phyloP scores from a whole-genome alignment of 1,140 invertebrate species.

The Cotesia vestalis region DNA sequence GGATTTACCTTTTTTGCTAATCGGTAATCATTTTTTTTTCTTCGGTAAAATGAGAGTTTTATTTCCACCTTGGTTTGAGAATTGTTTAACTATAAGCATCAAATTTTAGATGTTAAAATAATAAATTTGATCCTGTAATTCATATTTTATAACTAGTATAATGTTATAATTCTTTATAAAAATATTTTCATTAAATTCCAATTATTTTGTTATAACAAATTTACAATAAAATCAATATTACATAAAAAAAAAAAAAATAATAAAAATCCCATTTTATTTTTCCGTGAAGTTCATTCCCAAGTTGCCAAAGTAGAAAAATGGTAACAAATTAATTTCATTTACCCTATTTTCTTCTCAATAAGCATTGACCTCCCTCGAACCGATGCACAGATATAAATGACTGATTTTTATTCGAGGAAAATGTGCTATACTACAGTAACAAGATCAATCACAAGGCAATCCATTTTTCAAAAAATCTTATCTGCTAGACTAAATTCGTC shows the following conservation, averaged over 20 bases:
- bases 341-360: slow-evolving; percentile 1
- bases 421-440: slow-evolving; percentile 38
- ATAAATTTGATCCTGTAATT: too few species aligned
- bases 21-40: slow-evolving; percentile 25
- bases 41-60: background rate
- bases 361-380: background rate
- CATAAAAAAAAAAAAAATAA: too few species aligned
- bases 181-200: too few species aligned
- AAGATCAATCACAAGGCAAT: slow-evolving; percentile 27
- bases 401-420: background rate
- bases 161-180: too few species aligned
- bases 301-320: background rate
- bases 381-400: background rate
- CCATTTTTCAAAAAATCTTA: slow-evolving; percentile 51
- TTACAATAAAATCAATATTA: too few species aligned
- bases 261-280: too few species aligned
- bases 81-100: too few species aligned
- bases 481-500: slow-evolving; percentile 38
- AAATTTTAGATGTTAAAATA: too few species aligned
- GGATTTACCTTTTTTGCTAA: slow-evolving; percentile 17
- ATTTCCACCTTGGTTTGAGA: background rate
- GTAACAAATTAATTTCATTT: background rate
- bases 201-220: too few species aligned
- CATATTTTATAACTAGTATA: too few species aligned
- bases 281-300: too few species aligned